Evolutionary conservation across 1,140 invertebrate genomes (phyloP).

Genomic region (Calycopis cecrops): DNA sequence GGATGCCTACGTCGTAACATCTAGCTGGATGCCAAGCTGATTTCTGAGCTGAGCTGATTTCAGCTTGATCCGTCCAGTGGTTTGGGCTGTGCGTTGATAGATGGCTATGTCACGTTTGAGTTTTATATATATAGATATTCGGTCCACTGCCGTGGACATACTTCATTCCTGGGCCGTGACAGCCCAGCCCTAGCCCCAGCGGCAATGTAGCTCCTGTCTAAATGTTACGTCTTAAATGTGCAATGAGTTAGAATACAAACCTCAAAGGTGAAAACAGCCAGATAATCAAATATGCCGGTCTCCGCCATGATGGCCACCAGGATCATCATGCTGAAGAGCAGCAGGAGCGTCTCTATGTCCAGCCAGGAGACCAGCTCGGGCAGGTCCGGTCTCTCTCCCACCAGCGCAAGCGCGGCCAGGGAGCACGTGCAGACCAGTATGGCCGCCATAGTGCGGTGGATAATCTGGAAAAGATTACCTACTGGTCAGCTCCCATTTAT

Average conservation of each 20-base stretch:
- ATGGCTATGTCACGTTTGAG: too few species aligned
- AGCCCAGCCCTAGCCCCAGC: too few species aligned
- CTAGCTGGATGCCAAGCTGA: too few species aligned
- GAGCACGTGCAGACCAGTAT: slow-evolving; percentile 86
- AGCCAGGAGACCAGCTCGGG: slow-evolving; percentile 89
- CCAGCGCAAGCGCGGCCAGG: slow-evolving; percentile 82
- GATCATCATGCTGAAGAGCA: slow-evolving; percentile 96
- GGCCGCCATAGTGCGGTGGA: slow-evolving; percentile 89
- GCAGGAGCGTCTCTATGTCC: slow-evolving; percentile 88
- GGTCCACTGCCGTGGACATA: too few species aligned
- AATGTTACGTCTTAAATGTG: not conserved
- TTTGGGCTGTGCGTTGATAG: too few species aligned
- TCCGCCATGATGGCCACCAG: slow-evolving; percentile 91
- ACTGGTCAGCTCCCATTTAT: too few species aligned
- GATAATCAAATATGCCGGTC: slow-evolving; percentile 92
- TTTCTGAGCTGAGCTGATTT: too few species aligned
- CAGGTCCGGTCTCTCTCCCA: slow-evolving; percentile 85
- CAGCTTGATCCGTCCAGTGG: too few species aligned
- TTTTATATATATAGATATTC: too few species aligned
- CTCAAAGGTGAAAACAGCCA: slow-evolving; percentile 88
- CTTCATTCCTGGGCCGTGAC: too few species aligned
- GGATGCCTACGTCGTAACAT: too few species aligned
- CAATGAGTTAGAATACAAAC: slow-evolving; percentile 66
- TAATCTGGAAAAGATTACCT: slow-evolving; percentile 69
- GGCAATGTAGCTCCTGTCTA: not conserved